A percentile compares a stretch with the other conserved stretches of the same genome.
These are phyloP conservation scores for Conus ventricosus DNA, from an alignment of 1,140 invertebrate genomes.

Conservation along the genomic window DNA sequence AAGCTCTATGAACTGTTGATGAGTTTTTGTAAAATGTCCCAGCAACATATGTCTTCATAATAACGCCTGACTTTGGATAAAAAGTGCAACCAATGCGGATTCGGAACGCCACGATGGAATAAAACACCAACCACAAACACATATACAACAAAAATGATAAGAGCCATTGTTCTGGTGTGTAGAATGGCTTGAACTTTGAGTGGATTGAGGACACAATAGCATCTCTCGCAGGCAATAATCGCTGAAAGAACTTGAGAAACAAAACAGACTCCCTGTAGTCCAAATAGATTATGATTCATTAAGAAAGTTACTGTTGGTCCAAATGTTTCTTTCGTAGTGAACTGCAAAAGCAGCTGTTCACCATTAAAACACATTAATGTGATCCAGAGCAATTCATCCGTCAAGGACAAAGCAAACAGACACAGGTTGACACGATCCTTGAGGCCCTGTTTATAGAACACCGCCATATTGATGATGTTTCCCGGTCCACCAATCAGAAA, in stretches of 20 bases:
- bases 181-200: neutral
- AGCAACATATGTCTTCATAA: neutral
- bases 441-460: neutral
- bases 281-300: neutral
- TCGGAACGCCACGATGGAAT: neutral
- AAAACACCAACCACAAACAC: too few species aligned
- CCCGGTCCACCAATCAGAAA: neutral
- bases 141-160: neutral
- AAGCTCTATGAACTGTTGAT: neutral
- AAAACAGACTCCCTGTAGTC: neutral
- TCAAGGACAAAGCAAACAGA: neutral
- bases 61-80: neutral
- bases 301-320: neutral
- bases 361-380: neutral
- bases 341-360: neutral
- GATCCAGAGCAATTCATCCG: neutral
- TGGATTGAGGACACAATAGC: neutral
- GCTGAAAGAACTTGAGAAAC: neutral
- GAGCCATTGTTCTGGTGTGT: neutral
- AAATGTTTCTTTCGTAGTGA: neutral
- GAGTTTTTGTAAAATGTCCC: neutral
- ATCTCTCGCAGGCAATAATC: neutral
- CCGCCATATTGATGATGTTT: neutral
- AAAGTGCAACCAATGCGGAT: neutral
- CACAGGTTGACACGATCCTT: neutral